Conservation (phyloP, 1,140 invertebrate genomes). For the Chymomyza costata region DNA sequence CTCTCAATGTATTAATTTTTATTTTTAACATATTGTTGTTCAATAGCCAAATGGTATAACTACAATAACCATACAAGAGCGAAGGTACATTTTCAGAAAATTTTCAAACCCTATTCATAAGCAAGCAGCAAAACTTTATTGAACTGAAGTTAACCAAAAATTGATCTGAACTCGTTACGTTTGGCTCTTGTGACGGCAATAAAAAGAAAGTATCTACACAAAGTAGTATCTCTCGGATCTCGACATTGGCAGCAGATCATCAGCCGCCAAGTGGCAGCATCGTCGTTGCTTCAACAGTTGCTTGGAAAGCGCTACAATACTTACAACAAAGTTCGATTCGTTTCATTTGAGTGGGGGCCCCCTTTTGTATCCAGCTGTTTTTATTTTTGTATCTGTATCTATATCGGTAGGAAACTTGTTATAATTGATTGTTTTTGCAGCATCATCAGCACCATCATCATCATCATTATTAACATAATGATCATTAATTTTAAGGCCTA, state of each 20-base stretch:
- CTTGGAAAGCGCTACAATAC: slow-evolving; percentile 38
- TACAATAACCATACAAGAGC: slow-evolving; percentile 9
- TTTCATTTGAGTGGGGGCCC: slow-evolving; percentile 45
- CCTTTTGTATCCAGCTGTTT: slow-evolving; percentile 28
- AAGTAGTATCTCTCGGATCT: slow-evolving; percentile 37
- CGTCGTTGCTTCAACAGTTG: slow-evolving; percentile 9
- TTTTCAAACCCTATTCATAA: slow-evolving; percentile 36
- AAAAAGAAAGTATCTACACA: slow-evolving; percentile 73
- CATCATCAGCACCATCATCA: slow-evolving; percentile 44
- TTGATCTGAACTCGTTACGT: slow-evolving; percentile 71
- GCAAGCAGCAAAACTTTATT: slow-evolving; percentile 52
- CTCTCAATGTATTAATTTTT: slow-evolving; percentile 74
- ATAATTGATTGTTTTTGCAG: slow-evolving; percentile 69
- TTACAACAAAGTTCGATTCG: slow-evolving; percentile 45
- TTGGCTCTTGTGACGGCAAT: slow-evolving; percentile 62
- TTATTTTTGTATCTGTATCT: slow-evolving; percentile 20
- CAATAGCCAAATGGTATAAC: too few species aligned
- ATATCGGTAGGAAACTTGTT: slow-evolving; percentile 54
- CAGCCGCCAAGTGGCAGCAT: slow-evolving; percentile 14
- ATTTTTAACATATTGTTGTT: slow-evolving; percentile 73
- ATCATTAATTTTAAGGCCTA: slow-evolving; percentile 12
- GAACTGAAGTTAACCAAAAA: slow-evolving; percentile 65
- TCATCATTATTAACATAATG: slow-evolving; percentile 19
- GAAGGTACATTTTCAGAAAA: slow-evolving; percentile 35
- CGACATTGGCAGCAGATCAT: slow-evolving; percentile 34